Conservation (phyloP, 2,113 vertebrate species). For the Gopherus evgoodei region DNA sequence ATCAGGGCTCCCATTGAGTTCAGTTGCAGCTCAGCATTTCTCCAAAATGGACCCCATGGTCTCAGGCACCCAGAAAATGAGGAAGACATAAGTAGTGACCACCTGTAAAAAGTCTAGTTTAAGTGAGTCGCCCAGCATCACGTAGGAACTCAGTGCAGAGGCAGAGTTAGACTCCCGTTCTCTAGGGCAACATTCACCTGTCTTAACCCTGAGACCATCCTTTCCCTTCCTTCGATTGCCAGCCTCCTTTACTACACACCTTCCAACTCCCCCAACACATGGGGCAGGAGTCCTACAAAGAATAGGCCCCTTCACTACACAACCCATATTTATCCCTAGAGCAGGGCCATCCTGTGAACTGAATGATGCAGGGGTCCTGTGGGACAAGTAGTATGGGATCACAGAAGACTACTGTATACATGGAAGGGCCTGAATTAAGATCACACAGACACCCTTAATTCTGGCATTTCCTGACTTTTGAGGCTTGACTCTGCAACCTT, state of each 20-base stretch:
- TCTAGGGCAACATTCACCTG: neutral
- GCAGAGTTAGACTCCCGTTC: neutral
- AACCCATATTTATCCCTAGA: neutral
- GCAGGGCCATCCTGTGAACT: neutral
- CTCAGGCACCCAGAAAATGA: neutral
- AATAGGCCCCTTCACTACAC: neutral
- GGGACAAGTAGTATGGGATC: neutral
- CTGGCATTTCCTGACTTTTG: neutral
- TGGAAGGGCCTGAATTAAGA: neutral
- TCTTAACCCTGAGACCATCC: neutral
- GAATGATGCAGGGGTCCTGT: neutral
- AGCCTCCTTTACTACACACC: neutral
- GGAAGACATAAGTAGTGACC: neutral
- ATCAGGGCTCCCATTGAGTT: neutral
- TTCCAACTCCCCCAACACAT: neutral
- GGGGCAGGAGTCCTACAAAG: neutral
- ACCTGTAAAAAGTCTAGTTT: neutral
- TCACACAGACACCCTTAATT: neutral
- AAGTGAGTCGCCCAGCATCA: neutral
- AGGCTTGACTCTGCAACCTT: constrained; percentile 4
- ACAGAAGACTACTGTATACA: neutral
- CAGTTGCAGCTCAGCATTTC: neutral
- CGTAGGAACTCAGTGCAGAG: neutral
- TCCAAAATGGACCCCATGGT: neutral
- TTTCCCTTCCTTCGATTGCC: neutral